These are phyloP conservation scores for Caiman crocodilus DNA, from an alignment of 2,797 vertebrate genomes.

Conservation along the genomic window DNA sequence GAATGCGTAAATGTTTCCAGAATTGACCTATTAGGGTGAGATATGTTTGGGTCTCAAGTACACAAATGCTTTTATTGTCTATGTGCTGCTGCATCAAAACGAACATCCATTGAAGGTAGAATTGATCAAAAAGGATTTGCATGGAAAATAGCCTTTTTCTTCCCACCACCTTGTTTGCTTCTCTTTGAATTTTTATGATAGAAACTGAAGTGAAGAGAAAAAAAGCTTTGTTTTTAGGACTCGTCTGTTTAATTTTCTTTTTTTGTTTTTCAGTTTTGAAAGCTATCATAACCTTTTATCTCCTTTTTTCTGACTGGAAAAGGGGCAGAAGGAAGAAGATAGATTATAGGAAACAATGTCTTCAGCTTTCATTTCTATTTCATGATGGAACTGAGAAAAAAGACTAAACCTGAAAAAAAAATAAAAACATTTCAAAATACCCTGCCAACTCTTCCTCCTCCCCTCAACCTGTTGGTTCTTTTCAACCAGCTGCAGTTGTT, in stretches of 20 bases:
- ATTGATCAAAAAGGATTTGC: background rate
- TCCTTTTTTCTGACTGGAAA: background rate
- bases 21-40: background rate
- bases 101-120: background rate
- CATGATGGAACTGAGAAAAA: no score
- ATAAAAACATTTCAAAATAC: no score
- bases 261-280: no score
- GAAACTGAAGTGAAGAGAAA: background rate
- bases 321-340: slow-evolving; percentile 43
- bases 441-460: no score
- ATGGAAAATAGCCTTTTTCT: background rate
- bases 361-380: background rate
- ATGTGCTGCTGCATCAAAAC: background rate
- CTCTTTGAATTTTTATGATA: background rate
- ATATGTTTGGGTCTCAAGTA: background rate
- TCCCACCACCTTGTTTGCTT: background rate
- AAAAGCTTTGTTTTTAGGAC: background rate
- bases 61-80: background rate
- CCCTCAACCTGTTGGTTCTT: background rate
- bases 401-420: no score
- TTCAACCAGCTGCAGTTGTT: slow-evolving; percentile 32
- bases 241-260: background rate
- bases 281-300: no score
- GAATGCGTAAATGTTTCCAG: background rate
- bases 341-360: slow-evolving; percentile 45